A percentile compares a stretch with the other conserved stretches of the same genome.
Conservation (phyloP, 2,888 invertebrate genomes). For the Himalopsyche kuldschensis region DNA sequence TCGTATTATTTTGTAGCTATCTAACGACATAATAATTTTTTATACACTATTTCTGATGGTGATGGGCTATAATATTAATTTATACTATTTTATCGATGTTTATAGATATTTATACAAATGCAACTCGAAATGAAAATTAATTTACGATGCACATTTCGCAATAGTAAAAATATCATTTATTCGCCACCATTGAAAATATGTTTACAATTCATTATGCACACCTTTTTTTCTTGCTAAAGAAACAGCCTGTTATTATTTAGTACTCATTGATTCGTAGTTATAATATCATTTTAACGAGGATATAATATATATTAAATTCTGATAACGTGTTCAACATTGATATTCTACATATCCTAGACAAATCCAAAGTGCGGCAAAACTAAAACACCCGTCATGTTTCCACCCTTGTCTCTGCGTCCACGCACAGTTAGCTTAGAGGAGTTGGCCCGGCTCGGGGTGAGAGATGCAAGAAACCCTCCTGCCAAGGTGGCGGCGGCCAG, state of each 20-base stretch:
- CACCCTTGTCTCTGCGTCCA: conserved; percentile 9
- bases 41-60: not conserved
- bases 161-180: too few species aligned
- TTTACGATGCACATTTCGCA: too few species aligned
- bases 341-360: not conserved
- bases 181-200: too few species aligned
- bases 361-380: not conserved
- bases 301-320: too few species aligned
- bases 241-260: too few species aligned
- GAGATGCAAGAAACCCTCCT: not conserved
- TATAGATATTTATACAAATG: too few species aligned
- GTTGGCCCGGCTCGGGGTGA: conserved; percentile 30
- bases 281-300: too few species aligned
- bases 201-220: too few species aligned
- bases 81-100: too few species aligned
- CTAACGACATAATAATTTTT: not conserved
- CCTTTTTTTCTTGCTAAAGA: too few species aligned
- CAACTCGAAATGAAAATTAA: too few species aligned
- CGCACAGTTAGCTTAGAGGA: conserved; percentile 32
- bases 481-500: not conserved
- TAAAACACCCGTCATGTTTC: not conserved
- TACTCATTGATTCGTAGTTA: too few species aligned
- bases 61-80: not conserved
- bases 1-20: not conserved
- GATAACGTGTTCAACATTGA: not conserved